Conservation (phyloP, 1,140 invertebrate genomes). For the Drosophila varians region DNA sequence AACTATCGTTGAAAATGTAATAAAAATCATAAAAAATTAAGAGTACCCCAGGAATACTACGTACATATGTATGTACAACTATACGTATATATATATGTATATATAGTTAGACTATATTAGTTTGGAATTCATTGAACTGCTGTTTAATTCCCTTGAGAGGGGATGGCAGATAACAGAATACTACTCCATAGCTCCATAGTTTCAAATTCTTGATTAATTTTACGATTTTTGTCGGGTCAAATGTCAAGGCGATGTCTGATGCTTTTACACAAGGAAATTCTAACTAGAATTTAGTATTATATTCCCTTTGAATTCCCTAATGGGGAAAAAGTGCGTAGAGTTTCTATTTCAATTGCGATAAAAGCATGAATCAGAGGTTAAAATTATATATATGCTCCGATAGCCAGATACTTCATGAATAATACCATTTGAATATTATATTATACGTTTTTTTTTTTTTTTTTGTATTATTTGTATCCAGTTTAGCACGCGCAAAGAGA, state of each 20-base stretch:
- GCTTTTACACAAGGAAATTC: no score
- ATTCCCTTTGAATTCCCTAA: no score
- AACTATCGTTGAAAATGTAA: conserved; percentile 53
- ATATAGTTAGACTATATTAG: conserved; percentile 9
- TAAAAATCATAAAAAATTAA: conserved; percentile 69
- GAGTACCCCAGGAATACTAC: conserved; percentile 24
- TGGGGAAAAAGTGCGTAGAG: conserved; percentile 1
- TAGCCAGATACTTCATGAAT: conserved; percentile 22
- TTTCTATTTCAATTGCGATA: conserved; percentile 11
- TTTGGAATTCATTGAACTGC: conserved; percentile 49
- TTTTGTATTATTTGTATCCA: no score
- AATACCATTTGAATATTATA: conserved; percentile 40
- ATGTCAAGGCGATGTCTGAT: conserved; percentile 36
- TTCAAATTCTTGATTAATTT: conserved; percentile 51
- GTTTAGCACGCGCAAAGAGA: conserved; percentile 49
- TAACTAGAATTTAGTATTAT: no score
- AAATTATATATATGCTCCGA: not conserved
- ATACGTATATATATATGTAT: not conserved
- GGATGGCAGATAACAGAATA: conserved; percentile 20
- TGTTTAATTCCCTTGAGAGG: conserved; percentile 4
- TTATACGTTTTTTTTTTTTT: conserved; percentile 4
- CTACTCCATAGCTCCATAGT: not conserved
- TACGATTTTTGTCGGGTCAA: conserved; percentile 48
- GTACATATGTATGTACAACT: not conserved
- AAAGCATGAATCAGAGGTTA: conserved; percentile 22